Base-by-base conservation (phyloP, 2,113 vertebrate species). In the Ailurus styani region DNA sequence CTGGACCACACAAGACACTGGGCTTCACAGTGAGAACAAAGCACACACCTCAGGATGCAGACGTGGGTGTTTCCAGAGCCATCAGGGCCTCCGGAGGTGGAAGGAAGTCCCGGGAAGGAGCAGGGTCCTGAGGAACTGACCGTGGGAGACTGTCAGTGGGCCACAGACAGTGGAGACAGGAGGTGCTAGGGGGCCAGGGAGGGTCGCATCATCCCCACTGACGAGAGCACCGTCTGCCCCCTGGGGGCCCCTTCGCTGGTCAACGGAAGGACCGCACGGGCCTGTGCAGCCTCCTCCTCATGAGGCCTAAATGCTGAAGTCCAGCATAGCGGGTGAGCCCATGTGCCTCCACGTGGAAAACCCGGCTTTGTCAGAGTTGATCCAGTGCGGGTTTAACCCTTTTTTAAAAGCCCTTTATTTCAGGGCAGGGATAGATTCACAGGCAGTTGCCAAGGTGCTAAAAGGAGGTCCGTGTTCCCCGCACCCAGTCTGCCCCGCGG, bases 201-300 rank as follows among this genome's bases (percentile, higher is more conserved):
- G 7, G 25, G 6, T 75, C 9, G 23, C 45, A 9, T 40, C 6
- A 34, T 73, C 55, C 4, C 6, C 34, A 13, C 14, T 10, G 72
- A 60, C 17, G 13, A 60, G 34, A 55, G 47, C 18, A n/a, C n/a
- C 5, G 17, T 55, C 20, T 11, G 29, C 18, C 10, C 3, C 42
- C 52, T 29, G 42, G 8, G 64, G 55, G 31, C 34, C 68, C 54
- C 42, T 40, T 17, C 6, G 7, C 42, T 11, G 54, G 17, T 23
- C 18, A 3, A 21, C 31, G 0, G 3, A 21, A 13, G 11, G 4
- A 20, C 10, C 7, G 54, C n/a, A 8, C 1, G 18, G 6, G 14
- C 42, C 91, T 42, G 55, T 5, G 68, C 42, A 23, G n/a, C 42
- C 20, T 2, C 15, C 7, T 50, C 23, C 10, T 1, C 10, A 34